phyloP scores from a whole-genome alignment of 2,797 vertebrate species.

The Hapalemur alaotrensis region DNA sequence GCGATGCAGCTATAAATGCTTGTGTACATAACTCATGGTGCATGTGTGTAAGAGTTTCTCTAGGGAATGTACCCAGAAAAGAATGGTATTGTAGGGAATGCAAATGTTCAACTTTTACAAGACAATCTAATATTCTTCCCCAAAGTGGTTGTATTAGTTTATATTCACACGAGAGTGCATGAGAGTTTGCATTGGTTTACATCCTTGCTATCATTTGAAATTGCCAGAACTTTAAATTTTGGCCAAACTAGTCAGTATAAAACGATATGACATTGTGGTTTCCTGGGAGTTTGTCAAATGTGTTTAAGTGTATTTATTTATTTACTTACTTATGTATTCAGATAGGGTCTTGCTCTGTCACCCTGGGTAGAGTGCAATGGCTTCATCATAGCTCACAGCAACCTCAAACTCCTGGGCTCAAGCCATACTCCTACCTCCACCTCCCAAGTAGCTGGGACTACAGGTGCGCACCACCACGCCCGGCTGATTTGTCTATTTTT shows the following conservation, averaged over 20 bases:
- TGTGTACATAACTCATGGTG: neutral
- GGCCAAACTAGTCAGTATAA: neutral
- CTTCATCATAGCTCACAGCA: no score
- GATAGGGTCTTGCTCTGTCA: no score
- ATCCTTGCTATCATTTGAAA: neutral
- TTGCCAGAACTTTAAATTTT: neutral
- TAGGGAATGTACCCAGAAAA: neutral
- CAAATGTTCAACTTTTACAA: conserved; percentile 3
- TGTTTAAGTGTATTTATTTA: neutral
- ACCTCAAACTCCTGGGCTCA: no score
- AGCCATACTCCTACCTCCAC: no score
- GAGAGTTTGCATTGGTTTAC: neutral
- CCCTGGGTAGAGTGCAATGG: no score
- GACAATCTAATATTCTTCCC: neutral
- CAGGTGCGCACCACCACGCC: no score
- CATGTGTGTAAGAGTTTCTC: neutral
- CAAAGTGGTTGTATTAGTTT: neutral
- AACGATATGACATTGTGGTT: neutral
- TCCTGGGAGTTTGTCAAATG: neutral
- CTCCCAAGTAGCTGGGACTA: no score
- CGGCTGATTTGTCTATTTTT: no score
- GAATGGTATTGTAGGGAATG: neutral
- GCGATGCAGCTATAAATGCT: neutral
- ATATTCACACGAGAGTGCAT: neutral
- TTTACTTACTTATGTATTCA: no score